Base-by-base conservation (phyloP, 2,888 invertebrate species). In the Hemithea aestivaria region DNA sequence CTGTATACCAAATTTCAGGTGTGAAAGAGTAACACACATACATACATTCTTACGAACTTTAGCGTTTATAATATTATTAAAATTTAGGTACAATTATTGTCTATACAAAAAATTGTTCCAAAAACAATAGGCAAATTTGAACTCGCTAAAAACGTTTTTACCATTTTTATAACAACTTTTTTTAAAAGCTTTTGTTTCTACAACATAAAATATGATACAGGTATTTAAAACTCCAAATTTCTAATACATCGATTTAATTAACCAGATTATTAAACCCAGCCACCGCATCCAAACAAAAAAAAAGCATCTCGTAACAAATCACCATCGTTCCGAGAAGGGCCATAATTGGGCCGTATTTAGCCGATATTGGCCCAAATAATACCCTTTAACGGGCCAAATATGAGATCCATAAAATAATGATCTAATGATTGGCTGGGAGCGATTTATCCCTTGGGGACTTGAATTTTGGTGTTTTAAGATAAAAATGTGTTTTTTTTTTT, bases 321-420 rank as follows among this genome's bases (percentile, higher is more conserved):
- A 60, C 55, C 52, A 42, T 36, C 32, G 47, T 64, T 60, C 61
- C 47, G 43, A 58, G 62, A 62, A 62, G 49, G 49, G 48, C 31
- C 48, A 44, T 50, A 51, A 53, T 58, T 60, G 51, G 47, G 16
- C 34, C 45, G 40, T 49, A 51, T 51, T 51, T 49, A 49, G 45
- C 36, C 45, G 62, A 75, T 79, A 77, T 77, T 70, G 70, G 69
- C 29, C 66, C 59, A 69, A 73, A 74, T 76, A 71, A 75, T 73
- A 73, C 69, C 61, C 63, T 73, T 74, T 75, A 74, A 60, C 57
- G 42, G 54, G 42, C 64, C 70, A 76, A 77, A 80, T 80, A 73
- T 75, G 78, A 67, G 56, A 45, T 53, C 72, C 80, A 83, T 83
- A 82, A 82, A 83, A 81, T 81, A 83, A 82, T 81, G 78, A 79